Evolutionary conservation across 2,888 invertebrate species (phyloP).

Genomic region (Cenopis cana): DNA sequence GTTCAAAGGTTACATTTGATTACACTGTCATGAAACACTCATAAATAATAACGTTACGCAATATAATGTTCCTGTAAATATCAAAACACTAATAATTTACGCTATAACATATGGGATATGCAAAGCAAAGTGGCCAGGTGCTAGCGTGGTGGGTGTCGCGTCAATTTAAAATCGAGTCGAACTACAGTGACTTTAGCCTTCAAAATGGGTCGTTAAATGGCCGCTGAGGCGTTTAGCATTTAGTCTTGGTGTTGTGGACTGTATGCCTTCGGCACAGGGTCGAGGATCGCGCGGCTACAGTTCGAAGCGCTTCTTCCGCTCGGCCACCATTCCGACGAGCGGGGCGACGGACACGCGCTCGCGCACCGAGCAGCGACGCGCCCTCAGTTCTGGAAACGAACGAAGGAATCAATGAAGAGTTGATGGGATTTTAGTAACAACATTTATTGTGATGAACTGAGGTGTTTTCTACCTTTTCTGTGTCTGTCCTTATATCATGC

Average conservation of each 20-base stretch:
- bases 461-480: no score
- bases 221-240: neutral
- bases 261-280: slow-evolving; percentile 21
- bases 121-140: slow-evolving; percentile 75
- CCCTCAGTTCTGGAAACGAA: slow-evolving; percentile 70
- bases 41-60: slow-evolving; percentile 41
- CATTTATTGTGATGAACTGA: no score
- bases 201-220: slow-evolving; percentile 8
- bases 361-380: slow-evolving; percentile 73
- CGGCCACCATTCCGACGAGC: slow-evolving; percentile 90
- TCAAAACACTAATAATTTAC: slow-evolving; percentile 21
- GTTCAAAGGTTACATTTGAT: slow-evolving; percentile 40
- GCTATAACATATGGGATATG: slow-evolving; percentile 19
- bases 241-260: slow-evolving; percentile 19
- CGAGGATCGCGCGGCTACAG: slow-evolving; percentile 51
- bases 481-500: no score
- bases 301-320: slow-evolving; percentile 89
- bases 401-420: neutral
- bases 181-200: slow-evolving; percentile 11
- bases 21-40: slow-evolving; percentile 44
- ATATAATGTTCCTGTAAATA: slow-evolving; percentile 23
- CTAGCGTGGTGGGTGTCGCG: slow-evolving; percentile 74
- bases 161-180: slow-evolving; percentile 3
- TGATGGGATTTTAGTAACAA: no score
- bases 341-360: slow-evolving; percentile 78